Evolutionary conservation across 1,140 invertebrate genomes (phyloP), one percentile per base, ranked within the genome.

Genomic region (Stegodyphus mimosarum): DNA sequence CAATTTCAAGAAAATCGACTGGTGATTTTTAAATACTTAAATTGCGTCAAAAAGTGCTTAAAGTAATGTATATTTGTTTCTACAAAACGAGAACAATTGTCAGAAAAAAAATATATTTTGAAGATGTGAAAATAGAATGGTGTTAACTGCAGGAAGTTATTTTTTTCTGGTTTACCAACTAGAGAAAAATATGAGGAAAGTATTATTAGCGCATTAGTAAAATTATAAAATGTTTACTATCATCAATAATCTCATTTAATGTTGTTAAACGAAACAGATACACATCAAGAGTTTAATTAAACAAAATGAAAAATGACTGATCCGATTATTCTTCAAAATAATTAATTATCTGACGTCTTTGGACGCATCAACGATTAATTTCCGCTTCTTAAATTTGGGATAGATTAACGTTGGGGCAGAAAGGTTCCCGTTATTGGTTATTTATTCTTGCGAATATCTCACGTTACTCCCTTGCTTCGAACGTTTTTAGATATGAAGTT

Each of bases 231-330:
- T 64, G 60, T 75, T 75, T 83, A 51, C 71, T 75, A 69, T 64
- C 71, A 83, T 83, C 73, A 67, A 53, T 75, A 83, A 83, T 74
- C 81, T 69, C 11, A 67, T 83, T 83, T 83, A 80, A 66, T 52
- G 63, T 69, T 75, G 72, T 75, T 74, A 75, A 75, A 83, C 64
- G 81, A 75, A 83, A 75, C 81, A 83, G 81, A 83, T 83, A 74
- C 81, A 75, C 55, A 75, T 75, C 71, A 67, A 75, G 63, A 15
- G 50, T 83, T 83, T 74, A 75, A 83, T 74, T 83, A 83, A 83
- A 73, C 71, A 83, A 83, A 83, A 75, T 83, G 81, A 83, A 83
- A 83, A 83, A 83, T 83, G 81, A 69, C 48, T 75, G 63, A 83
- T 83, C 71, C 63, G 71, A 83, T 83, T 83, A 83, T 83, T 75